Base-by-base conservation (phyloP, 1,140 invertebrate genomes). In the Drosophila mojavensis region DNA sequence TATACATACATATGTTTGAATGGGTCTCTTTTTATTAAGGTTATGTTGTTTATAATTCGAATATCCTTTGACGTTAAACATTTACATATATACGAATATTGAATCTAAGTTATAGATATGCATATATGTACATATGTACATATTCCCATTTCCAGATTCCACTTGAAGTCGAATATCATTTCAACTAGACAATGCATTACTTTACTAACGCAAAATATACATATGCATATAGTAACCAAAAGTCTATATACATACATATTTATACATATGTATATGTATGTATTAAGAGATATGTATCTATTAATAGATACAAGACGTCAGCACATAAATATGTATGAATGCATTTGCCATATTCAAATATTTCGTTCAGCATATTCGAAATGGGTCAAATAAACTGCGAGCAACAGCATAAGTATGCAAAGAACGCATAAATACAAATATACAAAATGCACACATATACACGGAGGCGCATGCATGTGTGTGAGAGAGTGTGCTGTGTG, bases 351-450 rank as follows among this genome's bases (percentile, higher is more conserved):
- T 10, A 17, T 36, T 20, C 30, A 36, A 55, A 36, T 55, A 15
- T 36, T 36, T 65, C 51, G 24, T 47, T 47, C 33, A 54, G 26
- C 33, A 51, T 58, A 65, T 15, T 17, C 15, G 3, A 72, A 60
- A 66, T 67, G 20, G 69, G 63, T 67, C 63, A 67, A 66, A 39
- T 20, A 72, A 69, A 71, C 58, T 33, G 26, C 33, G n/a, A 55
- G 58, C 59, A 13, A 36, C 41, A 64, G 51, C 68, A 65, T 65
- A 71, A 13, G 39, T 65, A 71, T 66, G 54, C 63, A 72, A 53
- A 61, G 17, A 47, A 28, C 45, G 20, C 24, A 33, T 33, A 33
- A 33, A 33, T 9, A 33, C 33, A 30, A 30, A 30, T 30, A 30
- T 30, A 30, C 5, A 33, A 7, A 33, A 10, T 30, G 28, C 28